Conservation (phyloP, 2,888 invertebrate genomes). For the Zaprionus obscuricornis region DNA sequence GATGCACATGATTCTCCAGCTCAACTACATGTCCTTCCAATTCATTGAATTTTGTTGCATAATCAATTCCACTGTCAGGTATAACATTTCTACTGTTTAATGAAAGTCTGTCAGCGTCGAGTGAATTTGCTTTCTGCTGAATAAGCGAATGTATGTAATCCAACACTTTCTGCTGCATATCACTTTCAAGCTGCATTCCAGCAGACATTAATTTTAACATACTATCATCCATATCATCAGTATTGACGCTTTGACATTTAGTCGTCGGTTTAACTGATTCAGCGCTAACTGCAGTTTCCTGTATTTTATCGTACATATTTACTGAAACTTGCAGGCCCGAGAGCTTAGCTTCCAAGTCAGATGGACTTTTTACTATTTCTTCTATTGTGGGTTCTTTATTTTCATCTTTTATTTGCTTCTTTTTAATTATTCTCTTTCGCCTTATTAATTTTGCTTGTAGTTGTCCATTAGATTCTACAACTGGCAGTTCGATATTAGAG, state of each 20-base stretch:
- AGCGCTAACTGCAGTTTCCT: not conserved
- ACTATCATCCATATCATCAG: constrained; percentile 15
- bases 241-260: constrained; percentile 1
- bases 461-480: constrained; percentile 4
- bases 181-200: constrained; percentile 88
- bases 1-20: constrained; percentile 50
- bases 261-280: not conserved
- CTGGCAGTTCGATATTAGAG: not conserved
- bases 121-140: not conserved
- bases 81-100: not conserved
- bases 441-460: no score
- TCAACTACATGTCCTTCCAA: constrained; percentile 59
- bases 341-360: constrained; percentile 1
- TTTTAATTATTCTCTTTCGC: not conserved
- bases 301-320: constrained; percentile 19
- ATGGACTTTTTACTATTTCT: not conserved
- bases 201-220: constrained; percentile 85
- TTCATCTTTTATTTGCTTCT: not conserved
- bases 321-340: constrained; percentile 23
- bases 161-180: constrained; percentile 85
- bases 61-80: constrained; percentile 27
- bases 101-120: constrained; percentile 1
- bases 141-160: constrained; percentile 42
- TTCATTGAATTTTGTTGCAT: constrained; percentile 53
- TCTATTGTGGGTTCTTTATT: not conserved